Conservation (phyloP, 2,113 vertebrate genomes). For the Zosterops borbonicus region DNA sequence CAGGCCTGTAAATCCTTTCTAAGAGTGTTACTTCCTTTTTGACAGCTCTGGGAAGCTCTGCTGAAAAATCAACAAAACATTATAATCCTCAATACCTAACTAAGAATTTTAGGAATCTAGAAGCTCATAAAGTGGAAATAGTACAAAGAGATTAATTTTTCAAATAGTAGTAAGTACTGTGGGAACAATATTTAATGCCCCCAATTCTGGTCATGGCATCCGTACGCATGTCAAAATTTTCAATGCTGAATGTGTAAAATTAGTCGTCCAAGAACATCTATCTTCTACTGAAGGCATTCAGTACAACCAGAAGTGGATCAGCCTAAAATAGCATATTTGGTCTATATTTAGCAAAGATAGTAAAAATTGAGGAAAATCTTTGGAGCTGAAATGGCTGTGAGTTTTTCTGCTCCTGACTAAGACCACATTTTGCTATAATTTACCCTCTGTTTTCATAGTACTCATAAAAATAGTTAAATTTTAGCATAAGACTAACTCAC, state of each 20-base stretch:
- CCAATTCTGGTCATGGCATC: not conserved
- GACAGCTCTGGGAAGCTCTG: not conserved
- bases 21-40: not conserved
- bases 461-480: not conserved
- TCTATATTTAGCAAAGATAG: constrained; percentile 2
- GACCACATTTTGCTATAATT: not conserved
- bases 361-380: not conserved
- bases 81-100: not conserved
- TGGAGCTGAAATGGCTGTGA: not conserved
- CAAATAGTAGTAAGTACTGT: not conserved
- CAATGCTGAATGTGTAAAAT: not conserved
- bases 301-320: not conserved
- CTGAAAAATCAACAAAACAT: not conserved
- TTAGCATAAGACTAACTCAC: not conserved
- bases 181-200: not conserved
- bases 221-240: not conserved
- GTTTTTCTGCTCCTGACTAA: not conserved
- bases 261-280: not conserved
- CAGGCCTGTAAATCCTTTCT: not conserved
- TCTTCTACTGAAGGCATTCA: not conserved
- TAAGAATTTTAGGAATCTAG: not conserved
- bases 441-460: not conserved
- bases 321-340: not conserved
- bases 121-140: not conserved
- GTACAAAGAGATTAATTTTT: not conserved